Percentiles rank a stretch among this genome's conserved stretches.
phyloP scores from a whole-genome alignment of 2,113 vertebrate species.

The Tonatia bakeri region DNA sequence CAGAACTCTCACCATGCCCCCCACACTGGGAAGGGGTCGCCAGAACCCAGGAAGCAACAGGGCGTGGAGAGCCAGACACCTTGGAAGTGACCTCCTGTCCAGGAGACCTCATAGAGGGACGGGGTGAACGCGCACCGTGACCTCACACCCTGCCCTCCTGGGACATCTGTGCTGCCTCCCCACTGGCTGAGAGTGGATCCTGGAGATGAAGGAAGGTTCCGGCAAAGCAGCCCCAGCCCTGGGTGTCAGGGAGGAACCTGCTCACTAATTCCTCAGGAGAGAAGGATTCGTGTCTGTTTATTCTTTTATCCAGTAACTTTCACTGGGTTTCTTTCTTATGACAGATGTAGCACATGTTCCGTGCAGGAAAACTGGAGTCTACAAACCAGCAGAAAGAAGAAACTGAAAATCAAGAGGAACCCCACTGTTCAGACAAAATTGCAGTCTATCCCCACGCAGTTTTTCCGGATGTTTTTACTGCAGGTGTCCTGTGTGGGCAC shows the following conservation, averaged over 20 bases:
- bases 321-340: constrained; percentile 52
- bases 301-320: constrained; percentile 32
- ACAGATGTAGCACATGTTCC: constrained; percentile 5
- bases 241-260: background rate
- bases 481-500: no score
- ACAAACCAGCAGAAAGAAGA: background rate
- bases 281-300: background rate
- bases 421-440: background rate
- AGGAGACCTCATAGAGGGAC: background rate
- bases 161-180: background rate
- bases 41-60: background rate
- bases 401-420: background rate
- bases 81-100: background rate
- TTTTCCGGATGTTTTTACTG: background rate
- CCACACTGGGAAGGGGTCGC: accelerated
- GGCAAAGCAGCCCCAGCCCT: background rate
- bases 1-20: accelerated
- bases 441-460: background rate
- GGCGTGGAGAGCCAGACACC: no score
- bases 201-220: background rate
- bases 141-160: background rate
- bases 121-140: accelerated
- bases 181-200: background rate
- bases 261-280: background rate
- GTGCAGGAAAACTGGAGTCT: background rate